Base-by-base conservation (phyloP, 2,888 invertebrate species). In the Stegophylla sp. region DNA sequence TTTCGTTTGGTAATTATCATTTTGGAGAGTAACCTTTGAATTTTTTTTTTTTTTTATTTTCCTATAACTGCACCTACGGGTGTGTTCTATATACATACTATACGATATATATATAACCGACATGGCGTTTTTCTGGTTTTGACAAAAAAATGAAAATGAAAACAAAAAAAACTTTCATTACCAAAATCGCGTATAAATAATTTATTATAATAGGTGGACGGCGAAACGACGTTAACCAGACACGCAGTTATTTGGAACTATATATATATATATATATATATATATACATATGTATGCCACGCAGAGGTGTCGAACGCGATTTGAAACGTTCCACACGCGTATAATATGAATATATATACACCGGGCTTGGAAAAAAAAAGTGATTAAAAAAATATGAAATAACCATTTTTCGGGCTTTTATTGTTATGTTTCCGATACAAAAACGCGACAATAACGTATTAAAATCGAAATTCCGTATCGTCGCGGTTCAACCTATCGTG, bases 191-290 rank as follows among this genome's bases (percentile, higher is more conserved):
- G 12, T 12, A 15, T 45, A 34, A 4, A 15, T 45, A 45, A 13
- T 10, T 45, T 45, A 45, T 45, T 10, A 45, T 45, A 45, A 45
- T 53, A 53, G 26, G 12, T 59, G 1, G 13, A 59, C 26, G 59
- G 59, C 9, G 13, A 59, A 59, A 26, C 9, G 59, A 59, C 26
- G 26, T 59, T 59, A 26, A 59, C 59, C 59, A 59, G 59, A 59
- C 59, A 23, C 59, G 59, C 59, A 59, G 17, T 53, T 53, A 53
- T 15, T 59, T 12, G 17, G 15, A 4, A 3, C 26, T 13, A 26
- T 13, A 15, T 20, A 26, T 12, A n/a, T n/a, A n/a, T n/a, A n/a
- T n/a, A n/a, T n/a, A n/a, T n/a, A n/a, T 20, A n/a, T 53, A 3
- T 56, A 56, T 5, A 26, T 26, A 15, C 23, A 63, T 9, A 17